These are phyloP conservation scores for Hemithea aestivaria DNA, from an alignment of 2,888 invertebrate genomes.

Conservation along the genomic window DNA sequence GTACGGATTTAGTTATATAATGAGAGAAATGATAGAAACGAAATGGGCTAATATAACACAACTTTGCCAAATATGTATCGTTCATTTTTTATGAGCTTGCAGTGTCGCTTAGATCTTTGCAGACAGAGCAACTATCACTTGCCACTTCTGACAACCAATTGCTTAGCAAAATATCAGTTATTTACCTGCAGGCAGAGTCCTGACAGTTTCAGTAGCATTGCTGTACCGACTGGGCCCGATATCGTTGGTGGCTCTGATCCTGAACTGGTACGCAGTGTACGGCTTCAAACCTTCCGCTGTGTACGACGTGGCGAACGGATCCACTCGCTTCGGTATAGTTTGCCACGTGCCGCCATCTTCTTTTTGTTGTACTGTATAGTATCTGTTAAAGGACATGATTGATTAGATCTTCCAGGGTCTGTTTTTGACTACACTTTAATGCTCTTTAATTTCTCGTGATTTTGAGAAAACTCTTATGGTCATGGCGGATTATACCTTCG, in stretches of 20 bases:
- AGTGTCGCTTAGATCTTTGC: too few species aligned
- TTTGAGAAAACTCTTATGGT: too few species aligned
- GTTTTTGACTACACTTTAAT: too few species aligned
- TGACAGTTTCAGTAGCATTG: slow-evolving; percentile 90
- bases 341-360: slow-evolving; percentile 93
- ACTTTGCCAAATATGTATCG: too few species aligned
- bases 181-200: slow-evolving; percentile 90
- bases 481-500: too few species aligned
- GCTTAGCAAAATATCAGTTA: slow-evolving; percentile 4
- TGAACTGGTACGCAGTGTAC: slow-evolving; percentile 92
- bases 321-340: slow-evolving; percentile 90
- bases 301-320: slow-evolving; percentile 91
- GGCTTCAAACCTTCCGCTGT: slow-evolving; percentile 92
- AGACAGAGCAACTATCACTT: too few species aligned
- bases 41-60: too few species aligned
- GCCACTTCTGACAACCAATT: too few species aligned
- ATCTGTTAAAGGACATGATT: slow-evolving; percentile 64
- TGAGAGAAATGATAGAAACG: too few species aligned
- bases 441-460: too few species aligned
- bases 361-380: slow-evolving; percentile 94
- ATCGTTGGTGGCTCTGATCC: slow-evolving; percentile 97
- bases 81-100: too few species aligned
- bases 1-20: too few species aligned
- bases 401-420: neutral
- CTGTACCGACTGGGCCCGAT: slow-evolving; percentile 96